Evolutionary conservation across 2,888 invertebrate species (phyloP).

Genomic region (Agonopterix alstromeriana): DNA sequence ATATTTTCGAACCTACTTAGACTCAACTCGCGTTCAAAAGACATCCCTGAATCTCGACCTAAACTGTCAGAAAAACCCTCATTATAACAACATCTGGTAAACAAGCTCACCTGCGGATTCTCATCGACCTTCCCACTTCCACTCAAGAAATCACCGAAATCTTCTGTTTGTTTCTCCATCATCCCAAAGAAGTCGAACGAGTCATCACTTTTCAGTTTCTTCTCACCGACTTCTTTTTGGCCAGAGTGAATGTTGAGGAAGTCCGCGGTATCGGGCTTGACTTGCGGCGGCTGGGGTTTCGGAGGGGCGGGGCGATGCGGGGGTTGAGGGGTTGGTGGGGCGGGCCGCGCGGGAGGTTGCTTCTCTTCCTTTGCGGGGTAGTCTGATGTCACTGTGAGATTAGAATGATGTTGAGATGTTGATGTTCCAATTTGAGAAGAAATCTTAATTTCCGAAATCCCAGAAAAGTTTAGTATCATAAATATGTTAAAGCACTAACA

Average conservation of each 20-base stretch:
- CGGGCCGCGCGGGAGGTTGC: constrained; percentile 40
- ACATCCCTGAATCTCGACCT: too few relatives aligned
- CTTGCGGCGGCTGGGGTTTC: constrained; percentile 30
- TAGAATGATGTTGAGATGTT: background rate
- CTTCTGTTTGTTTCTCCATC: constrained; percentile 72
- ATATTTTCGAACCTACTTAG: too few relatives aligned
- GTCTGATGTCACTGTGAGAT: constrained; percentile 50
- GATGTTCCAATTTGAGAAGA: background rate
- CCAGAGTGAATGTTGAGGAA: background rate
- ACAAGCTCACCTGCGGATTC: constrained; percentile 28
- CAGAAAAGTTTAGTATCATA: too few relatives aligned
- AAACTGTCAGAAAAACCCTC: too few relatives aligned
- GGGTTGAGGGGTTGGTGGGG: constrained; percentile 27
- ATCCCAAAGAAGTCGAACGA: constrained; percentile 78
- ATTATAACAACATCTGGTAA: background rate
- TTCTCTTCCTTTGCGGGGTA: constrained; percentile 38
- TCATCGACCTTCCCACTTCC: constrained; percentile 29
- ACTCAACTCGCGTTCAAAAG: too few relatives aligned
- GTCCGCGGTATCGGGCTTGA: background rate
- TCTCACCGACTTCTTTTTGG: constrained; percentile 21
- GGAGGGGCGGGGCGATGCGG: constrained; percentile 17
- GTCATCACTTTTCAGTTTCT: constrained; percentile 56
- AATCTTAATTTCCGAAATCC: background rate
- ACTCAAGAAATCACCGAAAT: constrained; percentile 67
- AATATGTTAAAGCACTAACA: too few relatives aligned